Base-by-base conservation (phyloP, 2,797 vertebrate genomes). In the Ctenopoma kingsleyae region DNA sequence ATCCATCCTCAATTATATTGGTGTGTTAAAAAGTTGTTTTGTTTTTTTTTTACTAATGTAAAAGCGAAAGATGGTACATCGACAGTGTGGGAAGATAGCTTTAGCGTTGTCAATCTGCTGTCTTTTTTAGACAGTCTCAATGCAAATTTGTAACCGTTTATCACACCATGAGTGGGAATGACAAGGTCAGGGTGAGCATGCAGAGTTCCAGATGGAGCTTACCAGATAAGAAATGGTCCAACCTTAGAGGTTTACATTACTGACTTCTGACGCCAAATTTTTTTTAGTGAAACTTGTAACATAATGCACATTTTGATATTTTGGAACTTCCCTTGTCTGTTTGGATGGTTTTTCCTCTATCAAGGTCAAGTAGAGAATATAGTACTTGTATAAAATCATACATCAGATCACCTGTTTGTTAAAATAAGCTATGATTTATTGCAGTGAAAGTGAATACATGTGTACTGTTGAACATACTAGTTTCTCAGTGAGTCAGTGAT, bases 61-160 rank as follows among this genome's bases (percentile, higher is more conserved):
- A 32, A 84, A 71, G 58, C 71, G 72, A 76, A 64, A 67, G n/a
- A 67, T 22, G 50, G 41, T 20, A 12, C 36, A 67, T 32, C 41
- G 35, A 61, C 43, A 70, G 19, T 25, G 41, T 2, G 32, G 70
- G 78, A 54, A 50, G 46, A 52, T 65, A 38, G 12, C 12, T 10
- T 48, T 55, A 30, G 47, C 36, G 36, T 54, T 22, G 64, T 67
- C 9, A 20, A 67, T 74, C 57, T 76, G 71, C 60, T 60, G 54
- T 75, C 66, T 67, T 54, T 70, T 59, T 62, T 58, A 83, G 70
- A 75, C 84, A 82, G 78, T 85, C 85, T 89, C 59, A 82, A 94
- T 93, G 93, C 92, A 94, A 93, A 94, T 94, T 77, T 79, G 63
- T 73, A 89, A 92, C 91, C 52, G 81, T 85, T 91, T 82, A 90